Evolutionary conservation across 2,797 vertebrate species (phyloP).

Genomic region (Aselliscus stoliczkanus): DNA sequence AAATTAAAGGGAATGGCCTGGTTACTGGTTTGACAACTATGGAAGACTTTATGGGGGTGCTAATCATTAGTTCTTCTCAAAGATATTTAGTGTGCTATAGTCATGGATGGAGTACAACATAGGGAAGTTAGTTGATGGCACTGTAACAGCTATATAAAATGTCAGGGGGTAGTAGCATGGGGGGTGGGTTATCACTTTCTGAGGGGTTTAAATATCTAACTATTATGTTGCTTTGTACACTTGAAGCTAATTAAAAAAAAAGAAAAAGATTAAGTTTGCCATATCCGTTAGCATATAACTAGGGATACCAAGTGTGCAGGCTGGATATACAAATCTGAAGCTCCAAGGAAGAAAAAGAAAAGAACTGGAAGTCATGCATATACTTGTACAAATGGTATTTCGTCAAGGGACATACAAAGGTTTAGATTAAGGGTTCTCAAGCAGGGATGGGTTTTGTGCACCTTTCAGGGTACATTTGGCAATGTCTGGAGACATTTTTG

Average conservation of each 20-base stretch:
- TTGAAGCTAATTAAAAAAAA: too few relatives aligned
- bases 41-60: neutral
- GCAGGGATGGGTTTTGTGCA: neutral
- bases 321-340: neutral
- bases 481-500: neutral
- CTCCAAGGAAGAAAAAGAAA: neutral
- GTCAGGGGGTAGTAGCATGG: too few relatives aligned
- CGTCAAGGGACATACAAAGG: neutral
- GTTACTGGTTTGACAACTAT: neutral
- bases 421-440: neutral
- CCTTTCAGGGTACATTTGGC: neutral
- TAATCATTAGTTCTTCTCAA: neutral
- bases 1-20: neutral
- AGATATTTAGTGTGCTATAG: neutral
- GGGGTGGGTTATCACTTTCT: too few relatives aligned
- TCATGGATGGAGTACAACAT: too few relatives aligned
- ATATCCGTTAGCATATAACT: neutral
- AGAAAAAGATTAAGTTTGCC: too few relatives aligned
- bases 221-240: too few relatives aligned
- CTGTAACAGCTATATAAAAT: too few relatives aligned
- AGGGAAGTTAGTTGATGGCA: too few relatives aligned
- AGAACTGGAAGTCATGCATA: neutral
- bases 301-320: neutral
- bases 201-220: too few relatives aligned
- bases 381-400: neutral